Evolutionary conservation across 2,888 invertebrate genomes (phyloP), one percentile per base, ranked within the genome.

Genomic region (Scaptomyza tumidula): DNA sequence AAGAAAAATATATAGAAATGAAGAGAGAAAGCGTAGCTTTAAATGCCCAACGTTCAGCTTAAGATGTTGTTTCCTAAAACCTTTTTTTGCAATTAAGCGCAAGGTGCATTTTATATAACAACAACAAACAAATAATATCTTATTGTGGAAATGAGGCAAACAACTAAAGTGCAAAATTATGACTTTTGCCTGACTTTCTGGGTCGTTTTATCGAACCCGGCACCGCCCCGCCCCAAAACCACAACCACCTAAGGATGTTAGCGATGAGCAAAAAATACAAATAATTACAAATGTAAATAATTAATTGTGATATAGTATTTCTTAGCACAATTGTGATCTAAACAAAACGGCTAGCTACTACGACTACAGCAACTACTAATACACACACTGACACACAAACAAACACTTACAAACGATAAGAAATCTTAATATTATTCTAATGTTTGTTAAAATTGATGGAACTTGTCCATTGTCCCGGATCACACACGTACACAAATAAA

Each of bases 221-320:
- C 33, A 33, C 33, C 49, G 37, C 60, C 72, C 56, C 48, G 65
- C 65, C 64, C 48, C 58, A 24, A 9, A 10, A 46, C 43, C 58
- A 76, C 66, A 58, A 80, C 88, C 78, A 82, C 78, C 86, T 85
- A 86, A 62, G 74, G 70, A 76, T 70, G 58, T 63, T 63, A 73
- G 75, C 68, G 72, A 63, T 52, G 61, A 71, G 81, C 77, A 64
- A 59, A 60, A 54, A 68, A 62, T 63, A 64, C 63, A 69, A 77
- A 85, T 71, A 85, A 85, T 77, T 87, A 81, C 59, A 54, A 82
- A 58, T 85, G 85, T 85, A 85, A 82, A 85, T 85, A 85, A 56
- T 84, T 87, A 86, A 86, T 88, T 85, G 85, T 85, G 85, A 85
- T 85, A 85, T 88, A 88, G 88, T 85, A 88, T 86, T 86, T 85